phyloP scores from a whole-genome alignment of 92 coral and sea anemone species.

The Actinernus sp. region DNA sequence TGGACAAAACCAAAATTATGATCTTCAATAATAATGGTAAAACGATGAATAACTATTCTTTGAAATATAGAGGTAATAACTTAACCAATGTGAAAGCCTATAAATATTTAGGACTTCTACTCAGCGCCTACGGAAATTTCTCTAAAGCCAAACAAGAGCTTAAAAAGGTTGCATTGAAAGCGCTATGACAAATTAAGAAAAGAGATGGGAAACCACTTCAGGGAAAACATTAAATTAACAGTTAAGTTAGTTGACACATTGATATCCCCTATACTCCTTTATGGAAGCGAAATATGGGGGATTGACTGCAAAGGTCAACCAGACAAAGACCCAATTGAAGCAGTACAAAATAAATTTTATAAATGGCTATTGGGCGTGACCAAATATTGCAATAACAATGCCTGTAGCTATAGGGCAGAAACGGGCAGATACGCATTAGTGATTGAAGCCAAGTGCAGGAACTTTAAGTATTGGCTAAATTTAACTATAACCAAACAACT shows the following conservation, averaged over 20 bases:
- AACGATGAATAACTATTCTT: conserved; percentile 25
- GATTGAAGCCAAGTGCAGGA: conserved; percentile 24
- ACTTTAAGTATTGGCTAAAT: conserved; percentile 23
- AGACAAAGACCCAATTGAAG: conserved; percentile 27
- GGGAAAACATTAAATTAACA: conserved; percentile 16
- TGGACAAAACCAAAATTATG: conserved; percentile 21
- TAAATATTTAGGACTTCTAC: conserved; percentile 22
- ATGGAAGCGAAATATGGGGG: conserved; percentile 19
- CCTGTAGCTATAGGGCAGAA: conserved; percentile 25
- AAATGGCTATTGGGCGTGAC: conserved; percentile 38
- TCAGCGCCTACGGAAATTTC: conserved; percentile 20
- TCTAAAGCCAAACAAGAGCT: conserved; percentile 11
- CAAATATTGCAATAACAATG: conserved; percentile 28
- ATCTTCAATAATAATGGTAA: conserved; percentile 28
- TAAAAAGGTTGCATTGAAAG: conserved; percentile 13
- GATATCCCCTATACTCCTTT: conserved; percentile 10
- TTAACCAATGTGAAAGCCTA: conserved; percentile 21
- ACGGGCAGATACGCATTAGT: conserved; percentile 24
- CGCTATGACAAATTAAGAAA: conserved; percentile 17
- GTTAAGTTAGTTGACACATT: conserved; percentile 5
- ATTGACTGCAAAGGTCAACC: conserved; percentile 34
- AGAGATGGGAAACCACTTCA: conserved; percentile 34
- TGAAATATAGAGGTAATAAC: conserved; percentile 16
- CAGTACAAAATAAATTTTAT: conserved; percentile 29
- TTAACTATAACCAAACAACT: conserved; percentile 9